These are phyloP conservation scores for Loxodonta africana DNA, from an alignment of 2,113 vertebrate genomes.

Conservation along the genomic window DNA sequence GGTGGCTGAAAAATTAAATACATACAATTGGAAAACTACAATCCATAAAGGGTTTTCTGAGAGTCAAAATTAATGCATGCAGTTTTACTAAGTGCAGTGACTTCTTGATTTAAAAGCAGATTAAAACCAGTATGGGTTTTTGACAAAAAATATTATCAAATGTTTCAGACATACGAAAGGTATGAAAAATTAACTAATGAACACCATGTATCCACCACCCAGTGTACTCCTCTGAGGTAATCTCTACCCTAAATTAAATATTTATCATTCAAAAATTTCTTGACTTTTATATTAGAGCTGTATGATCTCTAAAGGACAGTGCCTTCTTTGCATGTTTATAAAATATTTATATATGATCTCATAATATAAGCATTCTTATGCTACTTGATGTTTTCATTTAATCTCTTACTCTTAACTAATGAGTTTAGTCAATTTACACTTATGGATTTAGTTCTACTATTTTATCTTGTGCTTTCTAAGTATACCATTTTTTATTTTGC, in stretches of 20 bases:
- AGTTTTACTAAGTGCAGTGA: neutral
- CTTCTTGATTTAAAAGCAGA: conserved; percentile 47
- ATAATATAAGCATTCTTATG: neutral
- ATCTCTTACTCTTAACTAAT: neutral
- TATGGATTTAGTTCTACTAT: neutral
- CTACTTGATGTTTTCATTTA: neutral
- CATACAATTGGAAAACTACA: neutral
- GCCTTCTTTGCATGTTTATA: neutral
- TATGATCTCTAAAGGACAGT: neutral
- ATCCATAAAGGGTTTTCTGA: neutral
- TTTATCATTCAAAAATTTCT: neutral
- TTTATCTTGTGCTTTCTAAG: neutral
- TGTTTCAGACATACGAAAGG: neutral
- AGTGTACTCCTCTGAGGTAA: neutral
- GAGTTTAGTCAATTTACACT: neutral
- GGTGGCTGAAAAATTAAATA: neutral
- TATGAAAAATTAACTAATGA: conserved; percentile 10
- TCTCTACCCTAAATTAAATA: neutral
- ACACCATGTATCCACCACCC: neutral
- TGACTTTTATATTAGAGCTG: conserved; percentile 17
- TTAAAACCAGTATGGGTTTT: conserved; percentile 33
- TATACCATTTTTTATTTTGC: neutral
- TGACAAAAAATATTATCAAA: conserved; percentile 50
- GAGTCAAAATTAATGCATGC: neutral
- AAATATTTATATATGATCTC: neutral